These are phyloP conservation scores for Zelostemma sp. DNA, from an alignment of 1,140 invertebrate species.

Conservation along the genomic window DNA sequence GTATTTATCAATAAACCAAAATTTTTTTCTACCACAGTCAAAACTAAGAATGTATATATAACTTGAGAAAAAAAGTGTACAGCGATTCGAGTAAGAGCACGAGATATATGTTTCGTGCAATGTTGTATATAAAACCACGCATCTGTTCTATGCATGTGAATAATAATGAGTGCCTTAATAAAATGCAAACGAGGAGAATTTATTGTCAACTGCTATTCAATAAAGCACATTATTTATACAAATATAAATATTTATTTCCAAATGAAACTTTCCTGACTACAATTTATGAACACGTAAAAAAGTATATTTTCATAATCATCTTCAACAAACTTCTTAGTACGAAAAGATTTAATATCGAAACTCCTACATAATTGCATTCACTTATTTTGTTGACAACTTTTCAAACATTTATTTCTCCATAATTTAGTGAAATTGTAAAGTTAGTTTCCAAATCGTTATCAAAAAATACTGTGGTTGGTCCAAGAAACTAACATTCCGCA, in stretches of 20 bases:
- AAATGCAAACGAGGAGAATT: background rate
- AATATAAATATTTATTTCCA: constrained; percentile 36
- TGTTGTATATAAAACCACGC: constrained; percentile 55
- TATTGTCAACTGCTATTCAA: constrained; percentile 46
- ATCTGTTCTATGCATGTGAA: constrained; percentile 44
- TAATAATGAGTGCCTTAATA: constrained; percentile 45
- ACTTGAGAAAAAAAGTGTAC: background rate
- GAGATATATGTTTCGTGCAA: constrained; percentile 1
- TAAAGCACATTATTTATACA: constrained; percentile 57
- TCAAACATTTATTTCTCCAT: too few species aligned
- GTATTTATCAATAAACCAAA: background rate
- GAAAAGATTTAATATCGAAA: constrained; percentile 16
- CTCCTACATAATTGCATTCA: constrained; percentile 7
- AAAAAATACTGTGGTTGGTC: too few species aligned
- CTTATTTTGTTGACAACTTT: too few species aligned
- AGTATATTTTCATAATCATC: constrained; percentile 1
- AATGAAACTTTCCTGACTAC: background rate
- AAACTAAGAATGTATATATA: background rate
- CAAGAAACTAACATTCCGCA: too few species aligned
- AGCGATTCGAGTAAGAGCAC: background rate
- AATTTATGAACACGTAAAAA: background rate
- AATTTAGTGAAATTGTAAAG: too few species aligned
- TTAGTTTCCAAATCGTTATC: too few species aligned
- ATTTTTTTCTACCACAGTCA: background rate
- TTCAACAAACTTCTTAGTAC: constrained; percentile 7